These are phyloP conservation scores for Anoplopoma fimbria DNA, from an alignment of 2,113 vertebrate species.

Conservation along the genomic window DNA sequence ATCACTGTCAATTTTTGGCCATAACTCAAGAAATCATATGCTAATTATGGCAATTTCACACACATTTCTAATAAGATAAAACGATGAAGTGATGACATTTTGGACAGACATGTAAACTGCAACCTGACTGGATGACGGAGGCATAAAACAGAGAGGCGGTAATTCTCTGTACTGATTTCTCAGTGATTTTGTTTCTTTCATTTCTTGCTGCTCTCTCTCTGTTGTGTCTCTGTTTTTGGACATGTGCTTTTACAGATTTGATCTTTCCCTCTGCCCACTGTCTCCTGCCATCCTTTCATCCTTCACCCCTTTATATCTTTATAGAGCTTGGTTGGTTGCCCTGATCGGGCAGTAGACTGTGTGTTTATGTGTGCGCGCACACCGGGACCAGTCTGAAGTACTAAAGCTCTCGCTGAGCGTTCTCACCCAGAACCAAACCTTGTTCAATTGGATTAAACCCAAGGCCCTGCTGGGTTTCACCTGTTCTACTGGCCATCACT, in stretches of 20 bases:
- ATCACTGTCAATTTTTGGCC: too few relatives aligned
- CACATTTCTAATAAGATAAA: too few relatives aligned
- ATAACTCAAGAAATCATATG: too few relatives aligned
- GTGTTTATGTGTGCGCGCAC: not conserved
- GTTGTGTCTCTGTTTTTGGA: constrained; percentile 26
- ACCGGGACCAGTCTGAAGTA: constrained; percentile 47
- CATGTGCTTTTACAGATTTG: not conserved
- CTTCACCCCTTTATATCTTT: not conserved
- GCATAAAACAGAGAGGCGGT: too few relatives aligned
- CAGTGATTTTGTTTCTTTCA: constrained; percentile 38
- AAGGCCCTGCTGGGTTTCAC: constrained; percentile 65
- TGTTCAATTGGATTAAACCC: constrained; percentile 56
- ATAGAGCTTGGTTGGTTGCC: constrained; percentile 34
- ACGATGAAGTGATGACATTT: not conserved
- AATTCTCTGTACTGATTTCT: constrained; percentile 10
- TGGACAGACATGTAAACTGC: not conserved
- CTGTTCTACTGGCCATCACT: constrained; percentile 56
- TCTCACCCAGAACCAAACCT: constrained; percentile 41
- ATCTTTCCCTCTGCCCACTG: not conserved
- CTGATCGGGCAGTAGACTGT: constrained; percentile 22
- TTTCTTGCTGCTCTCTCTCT: constrained; percentile 5
- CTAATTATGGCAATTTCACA: too few relatives aligned
- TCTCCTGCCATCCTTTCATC: not conserved
- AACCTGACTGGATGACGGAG: not conserved
- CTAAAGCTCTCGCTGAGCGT: constrained; percentile 50